Percentiles rank a stretch among this genome's conserved stretches.
Evolutionary conservation across 2,888 invertebrate genomes (phyloP).

Genomic region (Noctua comes): DNA sequence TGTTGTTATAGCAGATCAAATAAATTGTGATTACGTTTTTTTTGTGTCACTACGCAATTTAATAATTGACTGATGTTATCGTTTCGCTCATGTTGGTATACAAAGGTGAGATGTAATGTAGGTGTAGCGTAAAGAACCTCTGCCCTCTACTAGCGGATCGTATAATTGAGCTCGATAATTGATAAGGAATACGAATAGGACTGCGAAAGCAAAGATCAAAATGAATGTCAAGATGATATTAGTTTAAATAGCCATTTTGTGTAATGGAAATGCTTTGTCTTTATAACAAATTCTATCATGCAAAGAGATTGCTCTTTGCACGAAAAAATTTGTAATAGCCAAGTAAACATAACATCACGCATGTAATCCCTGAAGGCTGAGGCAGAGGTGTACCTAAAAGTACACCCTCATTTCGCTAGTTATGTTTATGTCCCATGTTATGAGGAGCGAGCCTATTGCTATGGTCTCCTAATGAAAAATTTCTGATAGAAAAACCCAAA

Average conservation of each 20-base stretch:
- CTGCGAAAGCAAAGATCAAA: not conserved
- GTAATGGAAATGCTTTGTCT: not conserved
- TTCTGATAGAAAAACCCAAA: not conserved
- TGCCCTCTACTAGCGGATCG: not conserved
- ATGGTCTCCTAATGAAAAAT: not conserved
- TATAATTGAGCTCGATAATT: slow-evolving; percentile 13
- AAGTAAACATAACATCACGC: not conserved
- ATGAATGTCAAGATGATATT: not conserved
- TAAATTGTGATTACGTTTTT: not conserved
- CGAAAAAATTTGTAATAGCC: not conserved
- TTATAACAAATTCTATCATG: not conserved
- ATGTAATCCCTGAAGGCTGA: not conserved
- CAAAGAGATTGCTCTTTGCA: no score
- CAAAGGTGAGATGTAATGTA: not conserved
- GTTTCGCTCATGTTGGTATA: not conserved
- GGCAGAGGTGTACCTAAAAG: not conserved
- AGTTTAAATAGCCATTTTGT: not conserved
- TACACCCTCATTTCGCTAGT: no score
- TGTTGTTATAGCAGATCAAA: not conserved
- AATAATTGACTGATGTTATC: slow-evolving; percentile 27
- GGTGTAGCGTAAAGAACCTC: not conserved
- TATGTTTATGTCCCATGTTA: not conserved
- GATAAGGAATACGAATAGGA: not conserved
- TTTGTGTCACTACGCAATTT: not conserved
- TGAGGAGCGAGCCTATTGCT: not conserved